Percentiles rank a stretch among this genome's conserved stretches.
Evolutionary conservation across 2,797 vertebrate species (phyloP).

Genomic region (Chloroceryle amazona): DNA sequence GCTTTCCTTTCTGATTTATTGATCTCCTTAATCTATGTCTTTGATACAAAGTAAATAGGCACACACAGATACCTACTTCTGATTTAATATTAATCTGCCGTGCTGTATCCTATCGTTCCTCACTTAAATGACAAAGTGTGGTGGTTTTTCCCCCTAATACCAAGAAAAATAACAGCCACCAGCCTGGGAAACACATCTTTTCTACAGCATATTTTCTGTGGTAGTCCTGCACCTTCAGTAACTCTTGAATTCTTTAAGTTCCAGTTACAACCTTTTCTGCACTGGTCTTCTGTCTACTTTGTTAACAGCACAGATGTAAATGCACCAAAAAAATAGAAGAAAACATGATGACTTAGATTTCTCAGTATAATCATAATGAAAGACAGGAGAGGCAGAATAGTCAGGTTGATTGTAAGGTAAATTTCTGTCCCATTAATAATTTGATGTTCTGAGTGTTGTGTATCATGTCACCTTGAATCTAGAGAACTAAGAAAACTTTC

Average conservation of each 20-base stretch:
- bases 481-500: neutral
- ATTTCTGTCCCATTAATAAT: neutral
- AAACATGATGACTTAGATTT: neutral
- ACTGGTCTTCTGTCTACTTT: neutral
- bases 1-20: neutral
- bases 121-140: neutral
- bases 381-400: neutral
- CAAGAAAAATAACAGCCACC: neutral
- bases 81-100: neutral
- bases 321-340: neutral
- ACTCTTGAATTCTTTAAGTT: neutral
- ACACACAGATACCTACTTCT: neutral
- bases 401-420: neutral
- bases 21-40: neutral
- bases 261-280: neutral
- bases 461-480: neutral
- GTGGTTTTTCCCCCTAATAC: neutral
- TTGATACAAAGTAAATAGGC: neutral
- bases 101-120: neutral
- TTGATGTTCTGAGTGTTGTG: neutral
- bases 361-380: neutral
- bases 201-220: neutral
- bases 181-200: neutral
- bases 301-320: neutral
- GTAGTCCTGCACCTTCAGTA: neutral